These are phyloP conservation scores for Catagonus wagneri DNA, from an alignment of 2,113 vertebrate species.

Conservation along the genomic window DNA sequence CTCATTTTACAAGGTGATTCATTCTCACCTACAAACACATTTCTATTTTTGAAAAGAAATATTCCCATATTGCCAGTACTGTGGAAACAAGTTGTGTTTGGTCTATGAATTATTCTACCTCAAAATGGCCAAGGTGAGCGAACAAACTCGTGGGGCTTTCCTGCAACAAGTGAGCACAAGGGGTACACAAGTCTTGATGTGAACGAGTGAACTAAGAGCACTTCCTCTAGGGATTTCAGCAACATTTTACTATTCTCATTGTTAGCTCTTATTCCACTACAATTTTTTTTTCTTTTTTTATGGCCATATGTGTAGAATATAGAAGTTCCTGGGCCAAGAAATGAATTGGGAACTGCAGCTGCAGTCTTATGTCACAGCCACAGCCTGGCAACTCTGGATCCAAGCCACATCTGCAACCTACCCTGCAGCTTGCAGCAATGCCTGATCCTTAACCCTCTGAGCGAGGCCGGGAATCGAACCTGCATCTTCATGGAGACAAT, in stretches of 20 bases:
- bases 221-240: background rate
- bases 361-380: too few species aligned
- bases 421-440: too few species aligned
- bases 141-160: background rate
- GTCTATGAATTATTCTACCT: background rate
- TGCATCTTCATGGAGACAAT: too few species aligned
- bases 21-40: slow-evolving; percentile 73
- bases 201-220: background rate
- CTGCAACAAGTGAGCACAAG: background rate
- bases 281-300: too few species aligned
- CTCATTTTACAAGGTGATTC: slow-evolving; percentile 74
- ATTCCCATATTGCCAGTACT: background rate
- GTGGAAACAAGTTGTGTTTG: slow-evolving; percentile 61
- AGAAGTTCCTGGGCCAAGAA: too few species aligned
- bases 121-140: background rate
- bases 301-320: too few species aligned
- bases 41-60: slow-evolving; percentile 34
- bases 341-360: too few species aligned
- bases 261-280: background rate
- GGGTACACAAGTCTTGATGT: background rate
- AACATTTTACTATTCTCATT: background rate
- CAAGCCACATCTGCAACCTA: too few species aligned
- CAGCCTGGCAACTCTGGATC: too few species aligned
- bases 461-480: too few species aligned
- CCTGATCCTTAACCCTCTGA: too few species aligned